A percentile compares a stretch with the other conserved stretches of the same genome.
Evolutionary conservation across 2,113 vertebrate species (phyloP).

Genomic region (Chauna torquata): DNA sequence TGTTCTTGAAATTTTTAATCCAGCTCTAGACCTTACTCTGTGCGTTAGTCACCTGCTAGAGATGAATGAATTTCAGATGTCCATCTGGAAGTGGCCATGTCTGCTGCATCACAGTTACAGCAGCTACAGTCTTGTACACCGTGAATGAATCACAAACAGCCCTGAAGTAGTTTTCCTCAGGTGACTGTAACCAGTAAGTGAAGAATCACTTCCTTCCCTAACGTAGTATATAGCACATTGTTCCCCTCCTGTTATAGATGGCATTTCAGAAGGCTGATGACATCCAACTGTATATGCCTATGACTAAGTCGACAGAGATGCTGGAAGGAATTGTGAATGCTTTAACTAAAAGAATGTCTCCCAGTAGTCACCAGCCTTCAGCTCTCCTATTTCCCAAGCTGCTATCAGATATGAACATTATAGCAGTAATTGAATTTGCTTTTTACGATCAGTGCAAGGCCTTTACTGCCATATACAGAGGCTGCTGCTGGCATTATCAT

Average conservation of each 20-base stretch:
- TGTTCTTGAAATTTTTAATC: not conserved
- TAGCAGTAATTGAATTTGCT: conserved; percentile 41
- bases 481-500: conserved; percentile 12
- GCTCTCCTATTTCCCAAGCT: not conserved
- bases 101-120: not conserved
- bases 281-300: not conserved
- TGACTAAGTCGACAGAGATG: not conserved
- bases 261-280: not conserved
- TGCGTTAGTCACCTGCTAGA: not conserved
- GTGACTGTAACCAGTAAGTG: not conserved
- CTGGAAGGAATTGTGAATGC: not conserved
- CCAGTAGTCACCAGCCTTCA: not conserved
- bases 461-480: conserved; percentile 6
- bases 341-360: not conserved
- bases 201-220: not conserved
- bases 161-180: not conserved
- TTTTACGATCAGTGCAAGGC: conserved; percentile 46
- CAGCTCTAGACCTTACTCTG: not conserved
- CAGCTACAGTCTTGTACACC: not conserved
- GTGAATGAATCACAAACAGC: not conserved
- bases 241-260: not conserved
- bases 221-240: not conserved
- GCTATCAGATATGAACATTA: conserved; percentile 46
- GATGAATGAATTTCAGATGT: not conserved
- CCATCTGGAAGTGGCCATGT: not conserved